Base-by-base conservation (phyloP, 2,113 vertebrate genomes). In the Misgurnus mizolepis region DNA sequence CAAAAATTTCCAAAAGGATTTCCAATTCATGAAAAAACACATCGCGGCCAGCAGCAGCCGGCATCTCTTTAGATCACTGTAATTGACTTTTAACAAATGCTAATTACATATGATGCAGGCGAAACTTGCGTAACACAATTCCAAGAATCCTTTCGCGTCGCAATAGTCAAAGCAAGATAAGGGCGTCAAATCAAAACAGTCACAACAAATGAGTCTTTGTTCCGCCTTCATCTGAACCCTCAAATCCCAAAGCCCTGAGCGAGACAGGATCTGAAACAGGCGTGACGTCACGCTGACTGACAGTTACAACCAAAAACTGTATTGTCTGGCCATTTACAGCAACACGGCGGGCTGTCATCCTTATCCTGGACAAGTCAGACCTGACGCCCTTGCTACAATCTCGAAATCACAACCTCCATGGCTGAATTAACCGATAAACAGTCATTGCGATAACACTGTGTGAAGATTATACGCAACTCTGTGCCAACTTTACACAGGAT, bases 211-310 rank as follows among this genome's bases (percentile, higher is more conserved):
- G 5, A 5, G 55, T 61, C 72, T 62, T 75, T 76, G 60, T 65
- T 61, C 27, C 45, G n/a, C 14, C 45, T 50, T 4, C 6, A 18
- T 75, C 58, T 34, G n/a, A 45, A 43, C 10, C 27, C 56, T 45
- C 4, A 41, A 58, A 45, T 41, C 10, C 7, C n/a, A 45, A 58
- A 78, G 5, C 39, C 5, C 55, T 80, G n/a, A 76, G 10, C 41
- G 53, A 55, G 41, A 18, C 14, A 83, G 60, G 70, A 76, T 65
- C 47, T 83, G 71, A 75, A 83, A 80, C 15, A 39, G 18, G 50
- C 56, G 76, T 71, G 55, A 74, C 10, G 50, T 67, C 41, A 71
- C 65, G 71, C 64, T 61, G 66, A 76, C 69, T 67, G 66, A 78
- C 61, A 80, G 58, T 56, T 18, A 65, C 67, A 83, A 39, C 56